phyloP scores from a whole-genome alignment of 2,797 vertebrate species.

The Eutrigla gurnardus region DNA sequence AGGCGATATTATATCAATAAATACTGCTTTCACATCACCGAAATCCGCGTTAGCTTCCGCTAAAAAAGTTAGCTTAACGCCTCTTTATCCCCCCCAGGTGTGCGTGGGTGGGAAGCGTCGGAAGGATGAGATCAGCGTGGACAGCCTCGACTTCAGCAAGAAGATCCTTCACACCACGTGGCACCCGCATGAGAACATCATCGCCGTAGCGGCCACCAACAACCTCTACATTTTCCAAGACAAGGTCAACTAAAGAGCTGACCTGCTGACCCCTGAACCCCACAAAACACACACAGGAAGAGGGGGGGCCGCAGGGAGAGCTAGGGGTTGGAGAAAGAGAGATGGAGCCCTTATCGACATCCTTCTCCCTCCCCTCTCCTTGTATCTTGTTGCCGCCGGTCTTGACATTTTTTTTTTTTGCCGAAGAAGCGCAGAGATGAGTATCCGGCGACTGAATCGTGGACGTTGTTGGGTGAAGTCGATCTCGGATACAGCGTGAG shows the following conservation, averaged over 20 bases:
- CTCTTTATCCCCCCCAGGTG: slow-evolving; percentile 81
- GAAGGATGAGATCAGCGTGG: slow-evolving; percentile 98
- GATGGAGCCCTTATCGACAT: slow-evolving; percentile 38
- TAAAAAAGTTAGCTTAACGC: neutral
- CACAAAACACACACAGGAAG: slow-evolving; percentile 1
- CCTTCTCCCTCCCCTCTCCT: slow-evolving; percentile 47
- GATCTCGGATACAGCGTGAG: slow-evolving; percentile 43
- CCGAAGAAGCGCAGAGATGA: slow-evolving; percentile 35
- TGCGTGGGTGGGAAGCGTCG: slow-evolving; percentile 96
- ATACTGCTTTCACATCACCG: neutral
- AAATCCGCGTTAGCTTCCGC: neutral
- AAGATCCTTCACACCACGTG: slow-evolving; percentile 99
- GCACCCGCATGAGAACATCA: slow-evolving; percentile 99
- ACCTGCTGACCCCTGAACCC: slow-evolving; percentile 51
- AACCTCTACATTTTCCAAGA: slow-evolving; percentile 99
- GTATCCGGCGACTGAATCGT: slow-evolving; percentile 54
- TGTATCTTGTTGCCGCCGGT: slow-evolving; percentile 49
- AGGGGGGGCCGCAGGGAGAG: slow-evolving; percentile 43
- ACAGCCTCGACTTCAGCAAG: slow-evolving; percentile 99
- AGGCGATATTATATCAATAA: neutral
- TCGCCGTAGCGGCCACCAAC: slow-evolving; percentile 98
- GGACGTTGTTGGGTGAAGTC: slow-evolving; percentile 4
- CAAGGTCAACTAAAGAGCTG: slow-evolving; percentile 94
- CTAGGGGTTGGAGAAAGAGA: slow-evolving; percentile 39
- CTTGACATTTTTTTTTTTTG: slow-evolving; percentile 43